phyloP scores from a whole-genome alignment of 2,797 vertebrate species.

The Ptychobarbus kaznakovi region DNA sequence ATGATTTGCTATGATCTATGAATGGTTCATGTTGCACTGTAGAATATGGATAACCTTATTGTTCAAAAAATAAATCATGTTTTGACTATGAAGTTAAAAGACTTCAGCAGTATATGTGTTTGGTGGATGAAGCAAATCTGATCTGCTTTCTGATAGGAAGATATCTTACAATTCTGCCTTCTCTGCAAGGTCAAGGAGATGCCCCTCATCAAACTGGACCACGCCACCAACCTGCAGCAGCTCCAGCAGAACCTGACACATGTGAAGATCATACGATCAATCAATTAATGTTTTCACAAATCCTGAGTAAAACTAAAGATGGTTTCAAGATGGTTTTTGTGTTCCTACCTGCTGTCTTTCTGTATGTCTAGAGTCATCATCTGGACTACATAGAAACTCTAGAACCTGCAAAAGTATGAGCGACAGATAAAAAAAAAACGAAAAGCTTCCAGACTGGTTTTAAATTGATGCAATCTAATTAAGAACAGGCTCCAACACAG shows the following conservation, averaged over 20 bases:
- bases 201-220: conserved; percentile 92
- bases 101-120: background rate
- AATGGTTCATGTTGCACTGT: background rate
- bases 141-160: background rate
- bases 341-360: conserved; percentile 92
- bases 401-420: conserved; percentile 81
- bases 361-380: conserved; percentile 93
- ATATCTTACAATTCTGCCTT: conserved; percentile 95
- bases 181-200: conserved; percentile 89
- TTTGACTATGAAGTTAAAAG: background rate
- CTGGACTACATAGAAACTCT: conserved; percentile 95
- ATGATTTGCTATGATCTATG: background rate
- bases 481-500: background rate
- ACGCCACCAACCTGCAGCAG: conserved; percentile 93
- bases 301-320: background rate
- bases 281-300: background rate
- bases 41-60: background rate
- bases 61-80: background rate
- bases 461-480: background rate
- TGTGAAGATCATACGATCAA: conserved; percentile 8
- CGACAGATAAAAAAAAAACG: background rate
- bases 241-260: conserved; percentile 89
- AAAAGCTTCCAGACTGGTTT: background rate
- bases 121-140: background rate
- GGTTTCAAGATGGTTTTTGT: background rate